Base-by-base conservation (phyloP, 2,888 invertebrate genomes). In the Apodemia hepburni region DNA sequence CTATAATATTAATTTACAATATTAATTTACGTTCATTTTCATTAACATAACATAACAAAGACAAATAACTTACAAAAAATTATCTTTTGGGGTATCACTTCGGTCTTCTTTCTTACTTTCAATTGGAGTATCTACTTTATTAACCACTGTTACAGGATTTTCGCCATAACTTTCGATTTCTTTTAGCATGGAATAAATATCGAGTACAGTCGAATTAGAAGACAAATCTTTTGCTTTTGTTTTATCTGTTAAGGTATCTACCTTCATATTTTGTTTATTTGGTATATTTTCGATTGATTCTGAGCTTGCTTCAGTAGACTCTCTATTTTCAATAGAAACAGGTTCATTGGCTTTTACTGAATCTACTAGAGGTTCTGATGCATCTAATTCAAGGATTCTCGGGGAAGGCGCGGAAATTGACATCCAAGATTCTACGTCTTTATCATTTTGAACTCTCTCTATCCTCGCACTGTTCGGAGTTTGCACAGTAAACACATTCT, bases 371-470 rank as follows among this genome's bases (percentile, higher is more conserved):
- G 65, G 59, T 11, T 68, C 54, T 59, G 45, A 45, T 17, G 75
- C 72, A 60, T 78, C 79, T 62, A 77, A 68, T 49, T 85, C 82
- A 18, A 79, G 63, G 35, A 77, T 59, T 68, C 84, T 79, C 4
- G 92, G 89, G 8, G 88, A 84, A 15, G 85, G 79, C n/a, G 81
- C 82, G 4, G 87, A 80, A 15, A 90, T 68, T 1, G 92, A 91
- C 85, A 92, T 88, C 92, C 92, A 92, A 0, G 92, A 92, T 68
- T 89, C 91, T 38, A 92, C 77, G 65, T 92, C 92, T 77, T 84
- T 88, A 61, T 92, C 91, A 58, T 85, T 84, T 64, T 89, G 81
- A 2, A 90, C 85, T 45, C 81, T 76, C 58, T 87, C 87, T 62
- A 88, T 81, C 69, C 91, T 82, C 60, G 91, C 87, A 61, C 90